phyloP scores from a whole-genome alignment of 2,888 invertebrate genomes.

The Neuroscelio doddi region DNA sequence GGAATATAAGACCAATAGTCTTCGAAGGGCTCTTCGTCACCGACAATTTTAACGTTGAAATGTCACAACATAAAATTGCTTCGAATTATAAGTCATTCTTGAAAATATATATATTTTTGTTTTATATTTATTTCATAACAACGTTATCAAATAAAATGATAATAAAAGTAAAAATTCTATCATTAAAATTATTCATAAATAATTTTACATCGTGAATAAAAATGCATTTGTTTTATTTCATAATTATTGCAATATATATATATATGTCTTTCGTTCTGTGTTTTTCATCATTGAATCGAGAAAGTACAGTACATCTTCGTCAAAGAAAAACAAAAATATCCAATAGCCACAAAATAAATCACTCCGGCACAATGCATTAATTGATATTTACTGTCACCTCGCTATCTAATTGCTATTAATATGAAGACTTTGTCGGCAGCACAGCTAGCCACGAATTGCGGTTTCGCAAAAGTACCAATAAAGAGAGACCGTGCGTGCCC shows the following conservation, averaged over 20 bases:
- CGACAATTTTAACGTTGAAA: constrained; percentile 56
- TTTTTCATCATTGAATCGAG: constrained; percentile 19
- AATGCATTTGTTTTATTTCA: no score
- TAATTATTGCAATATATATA: no score
- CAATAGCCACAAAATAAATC: constrained; percentile 55
- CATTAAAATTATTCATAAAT: no score
- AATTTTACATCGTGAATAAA: no score
- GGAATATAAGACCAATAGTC: constrained; percentile 67
- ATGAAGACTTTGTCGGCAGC: constrained; percentile 66
- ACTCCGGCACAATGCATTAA: constrained; percentile 59
- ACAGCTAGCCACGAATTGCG: constrained; percentile 58
- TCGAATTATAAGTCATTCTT: background rate
- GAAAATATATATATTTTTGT: no score
- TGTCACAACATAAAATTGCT: constrained; percentile 40
- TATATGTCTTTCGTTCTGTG: no score
- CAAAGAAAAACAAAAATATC: constrained; percentile 33
- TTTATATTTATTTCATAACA: no score
- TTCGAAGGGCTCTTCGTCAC: constrained; percentile 61
- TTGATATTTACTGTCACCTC: constrained; percentile 68
- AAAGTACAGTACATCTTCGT: constrained; percentile 33
- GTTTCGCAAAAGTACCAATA: constrained; percentile 63
- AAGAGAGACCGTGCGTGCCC: constrained; percentile 55
- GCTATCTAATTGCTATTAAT: constrained; percentile 68
- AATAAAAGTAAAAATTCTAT: no score
- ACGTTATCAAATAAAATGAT: no score